Evolutionary conservation across 2,888 invertebrate species (phyloP).

Genomic region (Cyaniris semiargus): DNA sequence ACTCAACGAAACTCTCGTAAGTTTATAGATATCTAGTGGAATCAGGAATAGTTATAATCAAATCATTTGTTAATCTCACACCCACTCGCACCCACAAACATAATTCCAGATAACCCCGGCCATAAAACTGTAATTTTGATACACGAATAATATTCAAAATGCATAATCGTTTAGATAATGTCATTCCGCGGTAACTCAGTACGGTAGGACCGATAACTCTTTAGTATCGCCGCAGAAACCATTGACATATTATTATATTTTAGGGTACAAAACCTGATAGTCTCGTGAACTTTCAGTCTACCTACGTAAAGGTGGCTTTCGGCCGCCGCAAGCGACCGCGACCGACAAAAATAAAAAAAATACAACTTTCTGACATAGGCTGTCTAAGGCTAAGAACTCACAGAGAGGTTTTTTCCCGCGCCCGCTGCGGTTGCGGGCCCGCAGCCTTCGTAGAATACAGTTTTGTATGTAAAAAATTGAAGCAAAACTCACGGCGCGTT

Average conservation of each 20-base stretch:
- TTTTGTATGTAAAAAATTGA: too few species aligned
- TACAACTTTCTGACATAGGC: too few species aligned
- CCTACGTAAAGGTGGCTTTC: too few species aligned
- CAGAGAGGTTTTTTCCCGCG: too few species aligned
- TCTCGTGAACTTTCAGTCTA: not conserved
- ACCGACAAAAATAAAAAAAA: too few species aligned
- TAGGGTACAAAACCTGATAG: not conserved
- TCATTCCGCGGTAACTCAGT: slow-evolving; percentile 1
- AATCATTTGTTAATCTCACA: slow-evolving; percentile 15
- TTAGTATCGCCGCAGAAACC: slow-evolving; percentile 12
- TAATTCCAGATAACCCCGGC: slow-evolving; percentile 15
- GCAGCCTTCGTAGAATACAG: too few species aligned
- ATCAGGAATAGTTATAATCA: slow-evolving; percentile 6
- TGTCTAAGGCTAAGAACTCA: too few species aligned
- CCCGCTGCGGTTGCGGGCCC: too few species aligned
- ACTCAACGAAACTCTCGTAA: not conserved
- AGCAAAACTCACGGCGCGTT: too few species aligned
- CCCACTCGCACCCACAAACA: slow-evolving; percentile 19
- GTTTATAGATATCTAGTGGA: not conserved
- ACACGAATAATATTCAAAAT: slow-evolving; percentile 16
- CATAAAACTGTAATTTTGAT: slow-evolving; percentile 23
- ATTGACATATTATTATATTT: slow-evolving; percentile 2
- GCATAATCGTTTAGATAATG: slow-evolving; percentile 29
- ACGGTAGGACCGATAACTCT: slow-evolving; percentile 17
- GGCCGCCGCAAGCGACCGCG: too few species aligned